phyloP scores from a whole-genome alignment of 2,797 vertebrate species.

The Adelosebastes latens region DNA sequence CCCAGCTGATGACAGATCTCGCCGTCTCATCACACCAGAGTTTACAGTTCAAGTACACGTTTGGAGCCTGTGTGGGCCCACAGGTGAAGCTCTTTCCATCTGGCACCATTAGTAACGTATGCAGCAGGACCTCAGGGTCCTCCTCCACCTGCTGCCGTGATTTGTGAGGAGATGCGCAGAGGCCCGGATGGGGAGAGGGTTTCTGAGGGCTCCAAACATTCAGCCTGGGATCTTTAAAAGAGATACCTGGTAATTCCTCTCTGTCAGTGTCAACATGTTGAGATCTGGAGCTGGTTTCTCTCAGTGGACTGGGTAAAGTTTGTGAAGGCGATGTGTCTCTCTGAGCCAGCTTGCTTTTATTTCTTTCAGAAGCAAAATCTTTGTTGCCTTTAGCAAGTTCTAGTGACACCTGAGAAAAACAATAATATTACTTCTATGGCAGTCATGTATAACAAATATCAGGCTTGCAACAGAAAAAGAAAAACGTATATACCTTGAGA shows the following conservation, averaged over 20 bases:
- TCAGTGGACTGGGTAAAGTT: constrained; percentile 35
- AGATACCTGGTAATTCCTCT: constrained; percentile 7
- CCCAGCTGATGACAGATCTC: constrained; percentile 89
- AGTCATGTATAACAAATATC: neutral
- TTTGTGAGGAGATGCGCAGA: constrained; percentile 20
- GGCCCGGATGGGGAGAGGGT: neutral
- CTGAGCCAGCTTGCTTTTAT: constrained; percentile 35
- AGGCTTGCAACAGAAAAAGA: neutral
- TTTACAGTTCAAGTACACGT: constrained; percentile 92
- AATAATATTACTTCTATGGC: neutral
- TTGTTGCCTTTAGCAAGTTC: constrained; percentile 83
- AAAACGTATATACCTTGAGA: constrained; percentile 85
- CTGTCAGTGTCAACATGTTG: constrained; percentile 1
- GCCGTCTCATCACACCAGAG: constrained; percentile 87
- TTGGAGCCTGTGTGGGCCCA: constrained; percentile 75
- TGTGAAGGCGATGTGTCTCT: constrained; percentile 25
- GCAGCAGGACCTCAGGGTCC: constrained; percentile 81
- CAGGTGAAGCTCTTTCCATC: constrained; percentile 88
- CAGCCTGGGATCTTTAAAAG: constrained; percentile 25
- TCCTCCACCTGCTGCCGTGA: constrained; percentile 54
- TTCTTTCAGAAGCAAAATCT: constrained; percentile 60
- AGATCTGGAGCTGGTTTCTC: constrained; percentile 38
- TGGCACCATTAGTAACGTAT: constrained; percentile 91
- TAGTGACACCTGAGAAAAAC: constrained; percentile 85
- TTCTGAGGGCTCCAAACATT: constrained; percentile 46